Conservation (phyloP, 2,888 invertebrate genomes). For the Platypus cylindrus region DNA sequence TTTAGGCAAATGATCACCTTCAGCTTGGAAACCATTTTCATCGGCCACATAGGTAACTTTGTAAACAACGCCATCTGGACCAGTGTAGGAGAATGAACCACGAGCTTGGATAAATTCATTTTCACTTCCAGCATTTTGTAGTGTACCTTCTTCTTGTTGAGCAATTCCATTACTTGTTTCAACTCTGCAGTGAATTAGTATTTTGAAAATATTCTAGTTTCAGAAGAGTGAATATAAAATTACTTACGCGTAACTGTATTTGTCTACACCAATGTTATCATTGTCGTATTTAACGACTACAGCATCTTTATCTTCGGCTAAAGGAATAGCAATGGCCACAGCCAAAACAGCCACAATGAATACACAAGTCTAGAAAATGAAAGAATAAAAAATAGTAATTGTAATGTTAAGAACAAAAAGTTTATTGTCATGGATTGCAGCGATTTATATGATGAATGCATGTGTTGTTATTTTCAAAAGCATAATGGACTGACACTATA, state of each 20-base stretch:
- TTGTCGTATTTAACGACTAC: conserved; percentile 14
- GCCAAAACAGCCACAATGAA: conserved; percentile 20
- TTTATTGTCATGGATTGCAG: too few species aligned
- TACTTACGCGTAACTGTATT: conserved; percentile 23
- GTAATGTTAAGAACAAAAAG: too few species aligned
- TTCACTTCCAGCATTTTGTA: conserved; percentile 48
- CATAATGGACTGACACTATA: too few species aligned
- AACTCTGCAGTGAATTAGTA: conserved; percentile 31
- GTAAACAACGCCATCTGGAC: conserved; percentile 48
- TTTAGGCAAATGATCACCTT: conserved; percentile 20
- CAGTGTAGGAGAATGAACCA: conserved; percentile 48
- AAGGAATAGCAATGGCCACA: conserved; percentile 15
- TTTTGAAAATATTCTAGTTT: background rate
- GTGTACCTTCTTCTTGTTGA: conserved; percentile 46
- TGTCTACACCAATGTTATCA: conserved; percentile 27
- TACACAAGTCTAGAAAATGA: too few species aligned
- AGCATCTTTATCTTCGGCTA: conserved; percentile 7
- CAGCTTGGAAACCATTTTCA: conserved; percentile 46
- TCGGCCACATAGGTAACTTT: conserved; percentile 49
- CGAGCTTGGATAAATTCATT: conserved; percentile 47
- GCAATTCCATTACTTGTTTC: conserved; percentile 53
- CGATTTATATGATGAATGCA: too few species aligned
- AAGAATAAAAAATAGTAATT: too few species aligned
- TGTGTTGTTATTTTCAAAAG: too few species aligned
- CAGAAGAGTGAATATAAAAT: background rate